Evolutionary conservation across 2,113 vertebrate genomes (phyloP).

Genomic region (Oxygymnocypris stewartii): DNA sequence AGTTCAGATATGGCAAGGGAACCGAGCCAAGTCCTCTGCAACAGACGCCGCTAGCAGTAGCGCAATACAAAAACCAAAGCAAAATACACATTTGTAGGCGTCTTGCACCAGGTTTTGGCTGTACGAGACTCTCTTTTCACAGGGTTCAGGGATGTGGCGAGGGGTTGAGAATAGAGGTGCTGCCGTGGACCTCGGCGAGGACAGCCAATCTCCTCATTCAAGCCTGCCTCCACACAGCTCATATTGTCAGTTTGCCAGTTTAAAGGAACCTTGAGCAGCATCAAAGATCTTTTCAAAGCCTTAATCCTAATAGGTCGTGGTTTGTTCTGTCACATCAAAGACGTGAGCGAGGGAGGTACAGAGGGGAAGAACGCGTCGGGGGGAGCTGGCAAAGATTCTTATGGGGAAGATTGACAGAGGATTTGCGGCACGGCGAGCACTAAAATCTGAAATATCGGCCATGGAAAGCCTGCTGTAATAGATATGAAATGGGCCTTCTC

Average conservation of each 20-base stretch:
- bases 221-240: conserved; percentile 79
- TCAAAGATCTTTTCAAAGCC: conserved; percentile 87
- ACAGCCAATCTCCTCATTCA: conserved; percentile 81
- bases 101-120: conserved; percentile 10
- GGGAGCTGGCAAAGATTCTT: conserved; percentile 79
- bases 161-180: conserved; percentile 48
- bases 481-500: conserved; percentile 85
- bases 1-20: conserved; percentile 64
- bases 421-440: conserved; percentile 79
- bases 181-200: conserved; percentile 74
- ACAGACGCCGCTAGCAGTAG: conserved; percentile 48
- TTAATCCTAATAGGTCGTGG: conserved; percentile 86
- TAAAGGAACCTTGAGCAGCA: conserved; percentile 82
- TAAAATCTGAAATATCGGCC: conserved; percentile 81
- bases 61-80: conserved; percentile 48
- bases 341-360: conserved; percentile 69
- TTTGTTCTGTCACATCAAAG: conserved; percentile 87
- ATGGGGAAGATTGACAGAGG: conserved; percentile 84
- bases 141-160: conserved; percentile 45
- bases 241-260: conserved; percentile 82
- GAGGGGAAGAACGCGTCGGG: conserved; percentile 74
- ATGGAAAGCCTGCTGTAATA: conserved; percentile 83
- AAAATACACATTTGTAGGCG: conserved; percentile 63
- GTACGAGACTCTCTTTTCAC: conserved; percentile 31
- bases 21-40: conserved; percentile 58